Percentiles rank a stretch among this genome's conserved stretches.
These are phyloP conservation scores for Corvus moneduloides DNA, from an alignment of 2,113 vertebrate genomes.

Conservation along the genomic window DNA sequence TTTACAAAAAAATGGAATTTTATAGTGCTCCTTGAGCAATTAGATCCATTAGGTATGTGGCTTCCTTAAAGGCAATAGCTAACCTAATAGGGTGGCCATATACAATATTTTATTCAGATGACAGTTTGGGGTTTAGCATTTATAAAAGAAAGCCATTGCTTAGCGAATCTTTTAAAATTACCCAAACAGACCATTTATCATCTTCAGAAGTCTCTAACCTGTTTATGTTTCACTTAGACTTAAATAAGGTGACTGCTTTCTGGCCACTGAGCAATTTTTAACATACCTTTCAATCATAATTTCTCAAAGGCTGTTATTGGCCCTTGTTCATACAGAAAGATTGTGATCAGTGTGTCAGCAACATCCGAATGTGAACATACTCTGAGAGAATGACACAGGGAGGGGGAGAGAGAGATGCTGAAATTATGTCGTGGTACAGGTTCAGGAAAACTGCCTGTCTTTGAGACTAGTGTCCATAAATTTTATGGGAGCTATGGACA, in stretches of 20 bases:
- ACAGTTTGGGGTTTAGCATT: conserved; percentile 54
- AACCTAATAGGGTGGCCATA: conserved; percentile 41
- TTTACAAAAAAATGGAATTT: conserved; percentile 1
- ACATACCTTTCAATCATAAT: not conserved
- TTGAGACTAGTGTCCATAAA: not conserved
- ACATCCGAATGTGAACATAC: not conserved
- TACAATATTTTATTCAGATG: conserved; percentile 31
- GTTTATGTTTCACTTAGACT: conserved; percentile 13
- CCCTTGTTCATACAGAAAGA: not conserved
- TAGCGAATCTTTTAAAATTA: conserved; percentile 5
- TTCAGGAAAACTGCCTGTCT: not conserved
- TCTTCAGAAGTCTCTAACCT: not conserved
- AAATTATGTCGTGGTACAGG: not conserved
- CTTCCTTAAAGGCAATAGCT: conserved; percentile 47
- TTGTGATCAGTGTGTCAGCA: not conserved
- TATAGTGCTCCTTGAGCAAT: conserved; percentile 52
- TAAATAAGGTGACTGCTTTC: conserved; percentile 9
- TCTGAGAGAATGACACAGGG: not conserved
- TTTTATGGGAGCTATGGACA: not conserved
- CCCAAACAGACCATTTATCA: conserved; percentile 18
- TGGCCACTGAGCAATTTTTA: conserved; percentile 12
- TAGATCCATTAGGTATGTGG: conserved; percentile 47
- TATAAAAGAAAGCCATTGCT: conserved; percentile 16
- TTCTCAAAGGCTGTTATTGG: not conserved
- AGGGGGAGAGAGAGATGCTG: not conserved